phyloP scores from a whole-genome alignment of 2,113 vertebrate species.

The Apaloderma vittatum region DNA sequence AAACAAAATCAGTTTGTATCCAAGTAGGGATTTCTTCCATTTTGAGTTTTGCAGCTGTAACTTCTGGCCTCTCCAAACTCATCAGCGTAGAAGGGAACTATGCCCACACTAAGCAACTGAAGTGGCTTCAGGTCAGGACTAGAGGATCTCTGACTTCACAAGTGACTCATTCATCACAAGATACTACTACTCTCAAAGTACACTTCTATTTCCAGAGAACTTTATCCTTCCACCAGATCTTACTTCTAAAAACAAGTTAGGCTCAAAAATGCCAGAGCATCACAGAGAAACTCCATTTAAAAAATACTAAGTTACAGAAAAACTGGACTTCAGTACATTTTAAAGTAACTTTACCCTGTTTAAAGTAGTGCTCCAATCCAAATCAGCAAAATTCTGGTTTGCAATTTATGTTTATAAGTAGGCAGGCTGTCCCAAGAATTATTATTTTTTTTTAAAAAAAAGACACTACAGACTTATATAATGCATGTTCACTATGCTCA shows the following conservation, averaged over 20 bases:
- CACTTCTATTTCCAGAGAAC: background rate
- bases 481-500: background rate
- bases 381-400: background rate
- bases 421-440: background rate
- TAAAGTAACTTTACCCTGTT: background rate
- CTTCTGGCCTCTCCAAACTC: background rate
- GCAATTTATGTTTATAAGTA: background rate
- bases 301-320: background rate
- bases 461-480: background rate
- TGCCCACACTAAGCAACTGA: background rate
- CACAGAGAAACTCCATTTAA: background rate
- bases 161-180: background rate
- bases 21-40: rapidly evolving
- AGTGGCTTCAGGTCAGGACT: background rate
- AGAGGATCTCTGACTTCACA: background rate
- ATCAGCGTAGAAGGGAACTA: background rate
- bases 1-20: background rate
- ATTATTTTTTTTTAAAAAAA: background rate
- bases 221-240: background rate
- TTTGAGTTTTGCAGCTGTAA: background rate
- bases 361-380: background rate
- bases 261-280: background rate
- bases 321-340: background rate
- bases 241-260: background rate
- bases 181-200: background rate